Conservation (phyloP, 2,888 invertebrate species). For the Cepaea hortensis region DNA sequence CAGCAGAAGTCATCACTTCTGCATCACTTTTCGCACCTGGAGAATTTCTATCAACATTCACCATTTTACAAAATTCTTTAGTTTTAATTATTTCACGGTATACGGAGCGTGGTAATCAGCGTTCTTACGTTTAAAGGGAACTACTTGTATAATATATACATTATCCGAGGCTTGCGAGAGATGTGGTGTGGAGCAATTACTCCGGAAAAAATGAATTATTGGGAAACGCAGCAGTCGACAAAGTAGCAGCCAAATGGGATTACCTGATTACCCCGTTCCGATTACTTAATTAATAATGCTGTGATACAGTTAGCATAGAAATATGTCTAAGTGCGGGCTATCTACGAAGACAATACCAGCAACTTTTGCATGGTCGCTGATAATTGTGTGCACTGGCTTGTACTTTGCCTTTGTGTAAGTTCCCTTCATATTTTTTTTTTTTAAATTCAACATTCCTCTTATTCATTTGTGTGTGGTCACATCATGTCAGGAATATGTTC, state of each 20-base stretch:
- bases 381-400: conserved; percentile 92
- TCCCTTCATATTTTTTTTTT: too few relatives aligned
- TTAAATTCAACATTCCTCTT: too few relatives aligned
- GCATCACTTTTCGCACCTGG: conserved; percentile 14
- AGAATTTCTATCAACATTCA: neutral
- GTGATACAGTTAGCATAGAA: conserved; percentile 49
- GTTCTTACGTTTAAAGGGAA: too few relatives aligned
- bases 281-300: conserved; percentile 52
- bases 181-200: neutral
- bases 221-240: too few relatives aligned
- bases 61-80: too few relatives aligned
- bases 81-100: too few relatives aligned
- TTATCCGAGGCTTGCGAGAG: too few relatives aligned
- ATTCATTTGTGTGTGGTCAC: too few relatives aligned
- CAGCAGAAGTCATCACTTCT: neutral
- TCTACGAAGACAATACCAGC: conserved; percentile 82
- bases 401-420: conserved; percentile 99
- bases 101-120: too few relatives aligned
- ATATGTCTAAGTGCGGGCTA: conserved; percentile 70
- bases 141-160: too few relatives aligned
- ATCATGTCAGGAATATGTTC: too few relatives aligned
- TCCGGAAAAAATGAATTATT: neutral
- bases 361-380: conserved; percentile 97
- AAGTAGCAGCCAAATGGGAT: neutral
- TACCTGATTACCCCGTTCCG: neutral